Evolutionary conservation across 2,888 invertebrate genomes (phyloP), one percentile per base, ranked within the genome.

Genomic region (Craniophora ligustri): DNA sequence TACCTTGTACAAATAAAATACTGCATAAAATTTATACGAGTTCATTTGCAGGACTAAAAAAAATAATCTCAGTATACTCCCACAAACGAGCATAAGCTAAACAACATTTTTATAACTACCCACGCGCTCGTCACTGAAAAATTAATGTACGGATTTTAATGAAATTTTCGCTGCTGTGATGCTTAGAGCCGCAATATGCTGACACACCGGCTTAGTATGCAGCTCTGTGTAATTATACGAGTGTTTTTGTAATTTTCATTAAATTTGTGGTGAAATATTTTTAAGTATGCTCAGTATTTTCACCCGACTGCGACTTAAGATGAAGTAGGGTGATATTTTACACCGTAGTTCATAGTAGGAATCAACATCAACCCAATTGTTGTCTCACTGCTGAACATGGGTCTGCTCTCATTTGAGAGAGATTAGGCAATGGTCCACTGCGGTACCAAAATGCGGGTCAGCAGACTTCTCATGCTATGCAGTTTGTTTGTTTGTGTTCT

Each of bases 71-170:
- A 36, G 38, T 14, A 16, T 39, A 49, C 14, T 32, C 30, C 35
- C 48, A 18, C 40, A 46, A 26, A 11, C 30, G 36, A 51, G 51
- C 42, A 28, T 42, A 34, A 60, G 41, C 42, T 53, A 55, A 64
- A 55, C 30, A 59, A 35, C 30, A 49, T 53, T 67, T 67, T 67
- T 59, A n/a, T 49, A 55, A 59, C 53, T 38, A 49, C 38, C 28
- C 30, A 3, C 35, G 40, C 19, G 15, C 40, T 49, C 64, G 51
- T 67, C 55, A 55, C 55, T 23, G 44, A 64, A 60, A 63, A 56
- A 67, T 26, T 42, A 53, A 67, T 51, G 49, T 36, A 11, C 28
- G 36, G 23, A 40, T 68, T 67, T 64, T 68, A 67, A 67, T 68
- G 51, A 68, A 64, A 64, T 63, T 64, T 51, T 49, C 39, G 15